Percentiles rank a stretch among this genome's conserved stretches.
Conservation (phyloP, 2,888 invertebrate species). For the Lasius fuliginosus region DNA sequence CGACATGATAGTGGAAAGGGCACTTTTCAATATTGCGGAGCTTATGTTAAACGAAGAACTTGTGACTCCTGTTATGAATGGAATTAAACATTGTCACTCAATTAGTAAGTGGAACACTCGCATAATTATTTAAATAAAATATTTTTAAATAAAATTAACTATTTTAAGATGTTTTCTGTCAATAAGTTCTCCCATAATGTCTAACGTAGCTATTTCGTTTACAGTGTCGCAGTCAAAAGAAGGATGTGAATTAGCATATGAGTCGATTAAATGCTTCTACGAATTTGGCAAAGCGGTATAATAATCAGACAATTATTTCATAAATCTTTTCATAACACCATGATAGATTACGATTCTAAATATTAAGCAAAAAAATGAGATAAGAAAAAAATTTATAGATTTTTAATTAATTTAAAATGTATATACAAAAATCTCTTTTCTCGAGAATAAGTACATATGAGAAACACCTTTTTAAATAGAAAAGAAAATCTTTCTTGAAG, state of each 20-base stretch:
- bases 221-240: not conserved
- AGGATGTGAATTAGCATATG: constrained; percentile 35
- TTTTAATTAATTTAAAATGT: not conserved
- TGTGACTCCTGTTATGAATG: not conserved
- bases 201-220: not conserved
- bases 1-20: not conserved
- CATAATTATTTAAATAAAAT: constrained; percentile 1
- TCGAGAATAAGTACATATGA: not conserved
- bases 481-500: no score
- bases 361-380: not conserved
- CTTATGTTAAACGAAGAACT: not conserved
- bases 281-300: constrained; percentile 3
- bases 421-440: not conserved
- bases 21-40: not conserved
- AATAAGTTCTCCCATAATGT: not conserved
- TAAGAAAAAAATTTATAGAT: not conserved
- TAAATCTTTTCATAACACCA: not conserved
- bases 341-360: not conserved
- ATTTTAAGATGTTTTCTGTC: not conserved
- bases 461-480: no score
- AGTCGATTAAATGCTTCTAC: not conserved
- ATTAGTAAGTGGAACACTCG: constrained; percentile 2
- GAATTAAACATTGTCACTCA: not conserved
- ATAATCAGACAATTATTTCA: constrained; percentile 8
- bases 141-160: not conserved